phyloP scores from a whole-genome alignment of 2,113 vertebrate genomes.

The Pholis gunnellus region DNA sequence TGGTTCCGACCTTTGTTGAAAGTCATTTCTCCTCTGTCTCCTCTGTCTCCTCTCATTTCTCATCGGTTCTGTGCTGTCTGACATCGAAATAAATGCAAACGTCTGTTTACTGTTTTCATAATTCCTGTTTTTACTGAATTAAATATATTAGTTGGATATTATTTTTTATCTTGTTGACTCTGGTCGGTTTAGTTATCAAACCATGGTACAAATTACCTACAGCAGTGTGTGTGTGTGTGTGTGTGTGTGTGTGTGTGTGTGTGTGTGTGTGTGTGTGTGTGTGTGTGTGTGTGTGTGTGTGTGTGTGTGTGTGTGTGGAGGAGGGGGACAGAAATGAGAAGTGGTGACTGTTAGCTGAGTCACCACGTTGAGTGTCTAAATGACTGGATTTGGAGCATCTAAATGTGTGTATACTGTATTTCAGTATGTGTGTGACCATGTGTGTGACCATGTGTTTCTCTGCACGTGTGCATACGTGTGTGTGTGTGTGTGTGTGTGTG shows the following conservation, averaged over 20 bases:
- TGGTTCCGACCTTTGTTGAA: not conserved
- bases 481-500: constrained; percentile 5
- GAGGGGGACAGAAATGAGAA: constrained; percentile 65
- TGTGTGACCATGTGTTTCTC: constrained; percentile 20
- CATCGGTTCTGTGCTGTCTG: not conserved
- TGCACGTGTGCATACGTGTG: not conserved
- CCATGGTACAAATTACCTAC: constrained; percentile 7
- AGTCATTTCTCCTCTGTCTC: not conserved
- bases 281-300: constrained; percentile 22
- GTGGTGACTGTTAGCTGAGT: constrained; percentile 68
- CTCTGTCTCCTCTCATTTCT: not conserved
- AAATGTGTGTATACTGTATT: constrained; percentile 39
- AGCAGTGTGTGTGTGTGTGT: constrained; percentile 27
- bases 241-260: constrained; percentile 36
- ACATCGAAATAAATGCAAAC: not conserved
- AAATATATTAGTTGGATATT: not conserved
- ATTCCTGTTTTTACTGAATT: not conserved
- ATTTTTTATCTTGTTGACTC: not conserved
- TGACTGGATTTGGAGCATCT: constrained; percentile 57
- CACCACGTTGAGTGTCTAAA: constrained; percentile 61
- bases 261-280: constrained; percentile 28
- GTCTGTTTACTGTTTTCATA: not conserved
- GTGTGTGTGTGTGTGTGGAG: constrained; percentile 39
- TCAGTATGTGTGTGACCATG: constrained; percentile 25
- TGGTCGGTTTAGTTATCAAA: not conserved